A percentile compares a stretch with the other conserved stretches of the same genome.
These are phyloP conservation scores for Amphipyra tragopoginis DNA, from an alignment of 2,888 invertebrate species.

Conservation along the genomic window DNA sequence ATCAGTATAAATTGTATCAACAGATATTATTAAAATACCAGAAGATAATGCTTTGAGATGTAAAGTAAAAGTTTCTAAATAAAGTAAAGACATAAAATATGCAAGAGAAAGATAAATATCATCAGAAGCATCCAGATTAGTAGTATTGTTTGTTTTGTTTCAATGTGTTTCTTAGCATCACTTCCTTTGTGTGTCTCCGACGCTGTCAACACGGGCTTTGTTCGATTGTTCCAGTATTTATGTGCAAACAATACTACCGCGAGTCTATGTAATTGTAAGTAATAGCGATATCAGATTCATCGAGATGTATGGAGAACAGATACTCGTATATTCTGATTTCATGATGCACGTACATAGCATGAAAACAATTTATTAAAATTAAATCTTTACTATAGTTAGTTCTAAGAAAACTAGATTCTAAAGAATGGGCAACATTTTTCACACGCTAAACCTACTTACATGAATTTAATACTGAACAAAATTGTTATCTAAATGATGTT, in stretches of 20 bases:
- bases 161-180: slow-evolving; percentile 36
- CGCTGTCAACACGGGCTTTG: slow-evolving; percentile 62
- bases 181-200: slow-evolving; percentile 48
- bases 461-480: too few relatives aligned
- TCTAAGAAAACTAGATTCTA: too few relatives aligned
- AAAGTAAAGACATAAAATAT: slow-evolving; percentile 13
- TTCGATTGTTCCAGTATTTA: slow-evolving; percentile 61
- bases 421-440: too few relatives aligned
- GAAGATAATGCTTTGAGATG: neutral
- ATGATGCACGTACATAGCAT: too few relatives aligned
- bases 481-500: too few relatives aligned
- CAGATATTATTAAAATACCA: neutral
- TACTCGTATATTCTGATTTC: too few relatives aligned
- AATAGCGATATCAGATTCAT: slow-evolving; percentile 3
- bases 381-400: too few relatives aligned
- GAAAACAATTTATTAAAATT: too few relatives aligned
- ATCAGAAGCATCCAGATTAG: slow-evolving; percentile 15
- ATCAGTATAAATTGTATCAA: too few relatives aligned
- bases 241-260: slow-evolving; percentile 17
- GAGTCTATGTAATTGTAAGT: slow-evolving; percentile 20
- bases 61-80: neutral
- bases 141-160: slow-evolving; percentile 44
- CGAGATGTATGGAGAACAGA: neutral
- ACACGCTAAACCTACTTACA: too few relatives aligned
- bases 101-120: slow-evolving; percentile 2